Evolutionary conservation across 2,888 invertebrate species (phyloP).

Genomic region (Acanthopleura granulata): DNA sequence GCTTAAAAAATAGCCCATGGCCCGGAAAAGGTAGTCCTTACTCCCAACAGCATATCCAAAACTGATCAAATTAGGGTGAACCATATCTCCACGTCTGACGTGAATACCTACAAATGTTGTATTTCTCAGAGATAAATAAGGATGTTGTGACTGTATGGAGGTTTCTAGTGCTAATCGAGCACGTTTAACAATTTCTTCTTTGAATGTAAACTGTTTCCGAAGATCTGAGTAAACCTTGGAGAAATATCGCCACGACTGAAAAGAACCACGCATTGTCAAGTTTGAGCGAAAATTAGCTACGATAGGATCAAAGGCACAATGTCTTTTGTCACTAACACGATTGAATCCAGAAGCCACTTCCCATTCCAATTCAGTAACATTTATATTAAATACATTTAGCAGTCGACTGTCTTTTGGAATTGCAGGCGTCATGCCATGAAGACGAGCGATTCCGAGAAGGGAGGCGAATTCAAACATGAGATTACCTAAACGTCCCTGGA

Average conservation of each 20-base stretch:
- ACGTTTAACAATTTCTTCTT: slow-evolving; percentile 25
- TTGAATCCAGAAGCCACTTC: not conserved
- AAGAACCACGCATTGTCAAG: slow-evolving; percentile 28
- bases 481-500: not conserved
- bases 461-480: not conserved
- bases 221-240: slow-evolving; percentile 27
- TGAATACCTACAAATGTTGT: slow-evolving; percentile 36
- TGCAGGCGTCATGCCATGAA: not conserved
- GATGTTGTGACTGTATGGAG: slow-evolving; percentile 19
- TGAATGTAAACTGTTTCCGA: slow-evolving; percentile 38
- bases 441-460: not conserved
- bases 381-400: not conserved
- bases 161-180: slow-evolving; percentile 24
- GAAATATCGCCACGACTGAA: slow-evolving; percentile 52
- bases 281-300: not conserved
- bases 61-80: slow-evolving; percentile 16
- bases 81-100: slow-evolving; percentile 44
- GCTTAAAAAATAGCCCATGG: slow-evolving; percentile 38
- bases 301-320: too few species aligned
- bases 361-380: not conserved
- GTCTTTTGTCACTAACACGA: not conserved
- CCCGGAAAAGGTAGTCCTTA: slow-evolving; percentile 34
- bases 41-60: slow-evolving; percentile 43
- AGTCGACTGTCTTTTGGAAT: not conserved
- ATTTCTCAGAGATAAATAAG: not conserved